phyloP scores from a whole-genome alignment of 1,140 invertebrate species.

The Microplitis mediator region DNA sequence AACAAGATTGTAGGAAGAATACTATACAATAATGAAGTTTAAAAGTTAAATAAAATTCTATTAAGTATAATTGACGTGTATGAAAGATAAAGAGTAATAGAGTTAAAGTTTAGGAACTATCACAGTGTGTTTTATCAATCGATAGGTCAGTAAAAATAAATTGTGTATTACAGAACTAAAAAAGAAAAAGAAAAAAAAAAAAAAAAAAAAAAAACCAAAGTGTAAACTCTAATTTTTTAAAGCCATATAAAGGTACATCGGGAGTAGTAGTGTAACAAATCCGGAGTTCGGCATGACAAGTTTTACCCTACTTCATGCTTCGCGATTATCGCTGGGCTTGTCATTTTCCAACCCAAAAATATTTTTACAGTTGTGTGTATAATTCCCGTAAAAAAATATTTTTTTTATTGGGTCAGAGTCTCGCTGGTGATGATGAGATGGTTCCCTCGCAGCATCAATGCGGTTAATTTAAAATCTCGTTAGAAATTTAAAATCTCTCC shows the following conservation, averaged over 20 bases:
- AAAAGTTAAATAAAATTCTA: not conserved
- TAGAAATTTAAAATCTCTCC: not conserved
- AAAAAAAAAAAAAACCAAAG: slow-evolving; percentile 2
- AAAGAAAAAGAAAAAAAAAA: not conserved
- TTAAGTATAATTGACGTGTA: not conserved
- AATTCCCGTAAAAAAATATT: no score
- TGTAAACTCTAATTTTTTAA: not conserved
- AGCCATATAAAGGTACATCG: slow-evolving; percentile 25
- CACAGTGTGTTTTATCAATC: slow-evolving; percentile 33
- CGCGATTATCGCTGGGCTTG: no score
- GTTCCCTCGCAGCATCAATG: not conserved
- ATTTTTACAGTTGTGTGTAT: no score
- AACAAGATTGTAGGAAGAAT: not conserved
- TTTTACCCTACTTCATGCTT: no score
- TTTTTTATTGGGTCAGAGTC: no score
- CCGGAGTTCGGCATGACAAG: no score
- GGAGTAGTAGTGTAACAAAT: slow-evolving; percentile 4
- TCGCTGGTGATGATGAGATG: no score
- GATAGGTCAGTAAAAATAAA: not conserved
- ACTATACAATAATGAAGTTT: not conserved
- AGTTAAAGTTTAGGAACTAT: slow-evolving; percentile 36
- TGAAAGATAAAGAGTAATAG: not conserved
- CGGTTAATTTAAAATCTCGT: not conserved
- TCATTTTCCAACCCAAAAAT: no score
- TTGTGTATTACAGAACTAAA: not conserved